Conservation (phyloP, 37 sponge, comb jelly and placozoan species). For the Halisarca cf. caerulea region DNA sequence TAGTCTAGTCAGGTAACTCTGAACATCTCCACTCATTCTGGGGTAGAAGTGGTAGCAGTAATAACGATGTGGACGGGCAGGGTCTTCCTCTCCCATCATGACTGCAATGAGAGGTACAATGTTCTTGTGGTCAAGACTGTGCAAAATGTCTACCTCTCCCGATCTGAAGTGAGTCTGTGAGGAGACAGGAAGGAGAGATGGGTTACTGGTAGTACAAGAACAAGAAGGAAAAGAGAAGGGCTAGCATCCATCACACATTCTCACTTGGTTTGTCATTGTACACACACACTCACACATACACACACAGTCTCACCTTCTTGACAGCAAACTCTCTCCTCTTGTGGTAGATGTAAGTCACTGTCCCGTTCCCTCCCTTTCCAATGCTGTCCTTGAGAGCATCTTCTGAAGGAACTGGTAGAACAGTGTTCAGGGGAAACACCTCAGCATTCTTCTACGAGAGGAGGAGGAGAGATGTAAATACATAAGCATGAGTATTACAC, state of each 20-base stretch:
- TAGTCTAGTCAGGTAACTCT: conserved; percentile 11
- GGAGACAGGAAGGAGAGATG: conserved; percentile 7
- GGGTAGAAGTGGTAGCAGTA: conserved; percentile 60
- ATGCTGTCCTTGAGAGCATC: background rate
- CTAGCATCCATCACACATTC: no score
- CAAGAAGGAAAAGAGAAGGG: no score
- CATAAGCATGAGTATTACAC: no score
- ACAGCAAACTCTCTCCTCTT: conserved; percentile 22
- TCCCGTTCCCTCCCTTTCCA: conserved; percentile 24
- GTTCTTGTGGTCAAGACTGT: conserved; percentile 38
- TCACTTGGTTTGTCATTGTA: background rate
- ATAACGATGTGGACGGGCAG: conserved; percentile 11
- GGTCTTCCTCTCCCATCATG: conserved; percentile 54
- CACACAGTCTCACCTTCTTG: conserved; percentile 18
- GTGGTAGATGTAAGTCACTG: background rate
- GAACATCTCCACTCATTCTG: conserved; percentile 24
- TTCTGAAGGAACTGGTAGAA: conserved; percentile 11
- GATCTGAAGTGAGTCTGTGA: conserved; percentile 46
- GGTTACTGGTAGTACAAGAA: conserved; percentile 27
- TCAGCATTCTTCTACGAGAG: background rate
- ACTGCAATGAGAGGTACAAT: conserved; percentile 36
- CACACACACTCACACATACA: background rate
- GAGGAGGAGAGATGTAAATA: no score
- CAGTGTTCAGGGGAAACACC: background rate
- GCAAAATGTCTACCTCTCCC: conserved; percentile 32